Conservation (phyloP, 2,113 vertebrate genomes). For the Myrmecophaga tridactyla region DNA sequence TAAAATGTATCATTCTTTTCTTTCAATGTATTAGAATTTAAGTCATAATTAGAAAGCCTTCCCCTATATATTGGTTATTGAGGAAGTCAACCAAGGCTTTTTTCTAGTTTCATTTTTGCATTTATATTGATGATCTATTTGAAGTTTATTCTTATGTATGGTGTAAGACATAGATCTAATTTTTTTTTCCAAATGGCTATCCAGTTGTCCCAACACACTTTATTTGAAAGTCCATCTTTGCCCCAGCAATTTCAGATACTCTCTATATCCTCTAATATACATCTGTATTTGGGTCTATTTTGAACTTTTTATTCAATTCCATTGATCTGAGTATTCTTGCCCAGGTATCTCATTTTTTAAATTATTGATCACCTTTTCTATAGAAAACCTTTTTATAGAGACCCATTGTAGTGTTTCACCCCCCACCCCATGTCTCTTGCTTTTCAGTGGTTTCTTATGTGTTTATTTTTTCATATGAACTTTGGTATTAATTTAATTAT, state of each 20-base stretch:
- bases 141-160: background rate
- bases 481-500: background rate
- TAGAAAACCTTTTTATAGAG: background rate
- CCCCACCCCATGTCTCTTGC: background rate
- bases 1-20: background rate
- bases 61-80: background rate
- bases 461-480: background rate
- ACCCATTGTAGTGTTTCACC: background rate
- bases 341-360: background rate
- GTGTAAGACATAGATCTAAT: background rate
- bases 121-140: background rate
- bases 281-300: background rate
- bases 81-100: background rate
- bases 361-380: background rate
- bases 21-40: background rate
- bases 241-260: background rate
- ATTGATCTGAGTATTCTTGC: background rate
- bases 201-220: no score
- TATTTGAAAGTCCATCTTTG: background rate
- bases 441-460: background rate
- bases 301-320: background rate
- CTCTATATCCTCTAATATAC: background rate
- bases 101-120: background rate
- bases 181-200: background rate
- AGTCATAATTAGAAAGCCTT: background rate